Evolutionary conservation across 2,113 vertebrate species (phyloP), one percentile per base, ranked within the genome.

Genomic region (Carassius auratus): DNA sequence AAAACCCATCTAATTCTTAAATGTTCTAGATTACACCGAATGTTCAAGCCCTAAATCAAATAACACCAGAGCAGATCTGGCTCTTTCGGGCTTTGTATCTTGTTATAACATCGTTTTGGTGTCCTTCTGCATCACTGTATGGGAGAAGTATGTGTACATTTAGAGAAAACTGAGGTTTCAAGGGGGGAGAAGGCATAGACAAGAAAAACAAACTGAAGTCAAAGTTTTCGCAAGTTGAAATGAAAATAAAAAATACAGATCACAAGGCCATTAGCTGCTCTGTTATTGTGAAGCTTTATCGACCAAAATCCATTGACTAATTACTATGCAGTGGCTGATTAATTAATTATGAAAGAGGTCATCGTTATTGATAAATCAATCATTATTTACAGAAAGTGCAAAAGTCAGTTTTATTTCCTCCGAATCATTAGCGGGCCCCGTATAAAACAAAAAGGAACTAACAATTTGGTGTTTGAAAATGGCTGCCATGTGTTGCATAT

Each of bases 321-420:
- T 94, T 92, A 93, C 93, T 92, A 95, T 92, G 94, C 93, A 91
- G 93, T 93, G 93, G 90, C 91, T 94, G 92, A 94, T 95, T 94
- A 94, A 92, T 92, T 92, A 91, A 92, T 94, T 92, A 94, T 93
- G 92, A 93, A 93, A 91, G 92, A 94, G 94, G 93, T 93, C 93
- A 93, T 92, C 91, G 93, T 91, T 89, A 93, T 93, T 93, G 93
- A 94, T 94, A 92, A 93, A 95, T 95, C 94, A 93, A 94, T 95
- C 93, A 92, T 92, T 93, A 93, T 94, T 94, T 92, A 92, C 92
- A 91, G 92, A 88, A 80, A 85, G 92, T 88, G 90, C 90, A 92
- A 87, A 93, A 93, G 93, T 94, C 91, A 93, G 90, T 93, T 92
- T 91, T 92, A 93, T 93, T 93, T 91, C 85, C 87, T 90, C 87